Conservation (phyloP, 2,888 invertebrate genomes). For the Ectobius pallidus region DNA sequence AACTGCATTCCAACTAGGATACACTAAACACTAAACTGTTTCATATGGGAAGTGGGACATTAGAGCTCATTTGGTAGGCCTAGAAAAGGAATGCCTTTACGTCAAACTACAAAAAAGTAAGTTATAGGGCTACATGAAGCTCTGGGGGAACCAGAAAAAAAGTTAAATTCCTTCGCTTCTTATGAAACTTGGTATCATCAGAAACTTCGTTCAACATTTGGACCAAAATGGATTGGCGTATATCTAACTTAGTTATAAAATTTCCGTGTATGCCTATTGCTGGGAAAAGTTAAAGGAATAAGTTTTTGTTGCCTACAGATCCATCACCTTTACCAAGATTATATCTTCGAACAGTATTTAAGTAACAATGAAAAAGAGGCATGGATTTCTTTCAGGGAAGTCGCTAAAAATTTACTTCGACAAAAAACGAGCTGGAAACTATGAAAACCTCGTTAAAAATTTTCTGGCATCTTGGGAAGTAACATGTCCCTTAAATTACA, state of each 20-base stretch:
- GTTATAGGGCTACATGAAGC: no score
- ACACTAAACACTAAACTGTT: neutral
- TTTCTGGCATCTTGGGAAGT: neutral
- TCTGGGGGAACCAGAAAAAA: no score
- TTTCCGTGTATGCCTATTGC: neutral
- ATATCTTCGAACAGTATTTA: neutral
- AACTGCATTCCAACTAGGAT: neutral
- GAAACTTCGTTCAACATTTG: neutral
- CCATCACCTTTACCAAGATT: neutral
- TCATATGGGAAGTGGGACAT: neutral
- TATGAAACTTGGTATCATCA: neutral
- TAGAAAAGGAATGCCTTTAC: neutral
- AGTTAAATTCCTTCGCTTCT: no score
- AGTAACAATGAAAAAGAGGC: neutral
- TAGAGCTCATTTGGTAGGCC: neutral
- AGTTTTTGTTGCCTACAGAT: no score
- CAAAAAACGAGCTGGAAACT: no score
- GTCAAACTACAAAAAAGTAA: neutral
- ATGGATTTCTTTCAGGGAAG: no score
- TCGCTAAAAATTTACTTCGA: no score
- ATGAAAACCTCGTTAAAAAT: no score
- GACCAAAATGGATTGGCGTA: neutral
- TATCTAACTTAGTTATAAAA: neutral
- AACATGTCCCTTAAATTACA: neutral
- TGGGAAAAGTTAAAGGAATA: no score